phyloP scores from a whole-genome alignment of 2,888 invertebrate genomes.

The Subacronicta megacephala region DNA sequence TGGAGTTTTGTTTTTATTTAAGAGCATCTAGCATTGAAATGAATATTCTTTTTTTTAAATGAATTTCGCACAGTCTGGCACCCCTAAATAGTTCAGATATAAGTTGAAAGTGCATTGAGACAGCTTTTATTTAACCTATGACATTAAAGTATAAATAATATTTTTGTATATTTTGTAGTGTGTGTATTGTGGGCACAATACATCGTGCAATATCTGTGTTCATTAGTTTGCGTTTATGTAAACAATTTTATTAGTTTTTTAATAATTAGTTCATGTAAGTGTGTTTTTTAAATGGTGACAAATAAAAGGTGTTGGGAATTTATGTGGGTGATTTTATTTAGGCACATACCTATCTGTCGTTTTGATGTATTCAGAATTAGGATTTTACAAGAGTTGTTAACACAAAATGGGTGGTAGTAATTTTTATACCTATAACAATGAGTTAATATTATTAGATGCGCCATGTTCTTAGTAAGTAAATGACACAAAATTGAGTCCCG shows the following conservation, averaged over 20 bases:
- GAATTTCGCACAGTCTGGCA: slow-evolving; percentile 2
- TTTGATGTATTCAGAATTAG: too few species aligned
- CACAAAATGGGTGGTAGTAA: too few species aligned
- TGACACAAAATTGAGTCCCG: too few species aligned
- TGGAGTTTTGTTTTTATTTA: background rate
- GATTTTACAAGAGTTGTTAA: too few species aligned
- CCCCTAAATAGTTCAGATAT: background rate
- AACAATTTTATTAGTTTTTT: slow-evolving; percentile 39
- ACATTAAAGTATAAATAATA: background rate
- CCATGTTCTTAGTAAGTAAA: too few species aligned
- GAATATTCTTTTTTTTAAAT: too few species aligned
- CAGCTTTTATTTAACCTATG: slow-evolving; percentile 28
- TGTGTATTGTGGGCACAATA: slow-evolving; percentile 19
- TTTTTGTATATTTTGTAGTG: slow-evolving; percentile 49
- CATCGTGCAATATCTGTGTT: slow-evolving; percentile 38
- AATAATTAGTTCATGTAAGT: slow-evolving; percentile 33
- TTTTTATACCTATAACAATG: too few species aligned
- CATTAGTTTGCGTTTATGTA: slow-evolving; percentile 40
- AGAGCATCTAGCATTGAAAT: slow-evolving; percentile 7
- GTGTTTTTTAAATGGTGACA: slow-evolving; percentile 42
- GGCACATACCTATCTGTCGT: background rate
- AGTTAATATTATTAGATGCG: too few species aligned
- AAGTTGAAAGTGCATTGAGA: slow-evolving; percentile 34
- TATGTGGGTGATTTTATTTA: slow-evolving; percentile 29
- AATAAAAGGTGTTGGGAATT: slow-evolving; percentile 63